A percentile compares a stretch with the other conserved stretches of the same genome.
Conservation (phyloP, 2,113 vertebrate species). For the Festucalex cinctus region DNA sequence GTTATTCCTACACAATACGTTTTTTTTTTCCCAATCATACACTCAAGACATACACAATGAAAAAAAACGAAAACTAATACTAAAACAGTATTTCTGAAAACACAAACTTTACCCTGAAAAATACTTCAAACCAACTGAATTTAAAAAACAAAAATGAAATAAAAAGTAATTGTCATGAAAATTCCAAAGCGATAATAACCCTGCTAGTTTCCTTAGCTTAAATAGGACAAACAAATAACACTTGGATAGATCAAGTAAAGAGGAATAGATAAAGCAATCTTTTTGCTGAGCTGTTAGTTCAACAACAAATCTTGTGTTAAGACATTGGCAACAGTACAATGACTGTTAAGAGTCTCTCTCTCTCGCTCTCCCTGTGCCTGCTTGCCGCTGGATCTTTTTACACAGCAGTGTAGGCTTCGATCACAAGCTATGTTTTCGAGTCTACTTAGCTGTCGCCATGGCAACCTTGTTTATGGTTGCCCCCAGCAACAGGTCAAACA, state of each 20-base stretch:
- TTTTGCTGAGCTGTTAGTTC: neutral
- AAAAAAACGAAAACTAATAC: too few species aligned
- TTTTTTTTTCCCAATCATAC: too few species aligned
- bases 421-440: constrained; percentile 79
- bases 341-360: neutral
- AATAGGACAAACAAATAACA: neutral
- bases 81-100: too few species aligned
- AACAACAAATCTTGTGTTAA: neutral
- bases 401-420: constrained; percentile 63
- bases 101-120: too few species aligned
- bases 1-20: too few species aligned
- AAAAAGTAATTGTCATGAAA: too few species aligned
- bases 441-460: constrained; percentile 66
- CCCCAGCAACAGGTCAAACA: constrained; percentile 77
- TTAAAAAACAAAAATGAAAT: too few species aligned
- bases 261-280: neutral
- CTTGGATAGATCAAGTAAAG: neutral
- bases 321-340: neutral
- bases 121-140: too few species aligned
- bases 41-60: too few species aligned
- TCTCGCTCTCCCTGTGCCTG: neutral
- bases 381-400: constrained; percentile 66
- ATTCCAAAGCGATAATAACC: too few species aligned
- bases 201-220: neutral
- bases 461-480: constrained; percentile 80